Evolutionary conservation across 1,140 invertebrate species (phyloP), one percentile per base, ranked within the genome.

Genomic region (Drosophila repletoides): DNA sequence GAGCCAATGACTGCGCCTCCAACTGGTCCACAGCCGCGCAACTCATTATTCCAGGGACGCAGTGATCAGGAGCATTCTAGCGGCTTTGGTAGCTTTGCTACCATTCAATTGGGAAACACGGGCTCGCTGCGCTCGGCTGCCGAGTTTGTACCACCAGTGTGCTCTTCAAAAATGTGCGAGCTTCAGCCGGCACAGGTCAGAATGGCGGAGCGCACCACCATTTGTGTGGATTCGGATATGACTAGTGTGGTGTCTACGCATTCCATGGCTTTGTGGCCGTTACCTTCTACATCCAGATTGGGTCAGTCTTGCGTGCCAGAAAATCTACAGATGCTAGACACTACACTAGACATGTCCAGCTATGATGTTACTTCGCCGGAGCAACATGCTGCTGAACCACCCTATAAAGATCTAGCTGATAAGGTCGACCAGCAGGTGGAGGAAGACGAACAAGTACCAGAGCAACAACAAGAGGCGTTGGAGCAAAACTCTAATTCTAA

Each of bases 331-430:
- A 68, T 87, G 63, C n/a, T 87, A 10, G 77, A 89, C 49, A 89
- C 88, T 5, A 89, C 88, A 1, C 49, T 89, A 38, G 77, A 65
- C 14, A 89, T 89, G 88, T 76, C 86, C 43, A 72, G 58, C 5
- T 89, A 87, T 22, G 88, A 89, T 15, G 45, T 76, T 7, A 80
- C 79, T 0, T 21, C 68, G 0, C 1, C 45, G 29, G 72, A 69
- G 10, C 36, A 15, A 21, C 22, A 24, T 6, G 28, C 17, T 17
- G 24, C 40, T 1, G 26, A 58, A 26, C 5, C 24, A 19, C 49
- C 21, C 6, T 46, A 21, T 22, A 33, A 29, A 1, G 14, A 53
- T 7, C 28, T 48, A 10, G 15, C 48, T 5, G 28, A 28, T 5
- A 26, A 24, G 2, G 17, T 51, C 5, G 28, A 33, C 5, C 17